Percentiles rank a stretch among this genome's conserved stretches.
Evolutionary conservation across 2,888 invertebrate species (phyloP).

Genomic region (Endotricha flammealis): DNA sequence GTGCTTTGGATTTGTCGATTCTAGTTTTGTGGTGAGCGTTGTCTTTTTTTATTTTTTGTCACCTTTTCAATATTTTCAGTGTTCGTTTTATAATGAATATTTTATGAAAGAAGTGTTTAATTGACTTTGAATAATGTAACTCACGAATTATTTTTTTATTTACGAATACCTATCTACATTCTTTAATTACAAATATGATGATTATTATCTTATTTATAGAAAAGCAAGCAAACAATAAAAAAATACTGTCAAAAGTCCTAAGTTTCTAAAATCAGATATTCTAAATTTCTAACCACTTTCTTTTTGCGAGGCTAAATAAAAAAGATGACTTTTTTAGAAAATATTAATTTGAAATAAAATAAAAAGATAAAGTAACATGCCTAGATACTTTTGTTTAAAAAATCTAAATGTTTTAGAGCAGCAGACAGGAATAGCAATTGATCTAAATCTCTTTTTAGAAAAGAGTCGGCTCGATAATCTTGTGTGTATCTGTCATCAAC

Average conservation of each 20-base stretch:
- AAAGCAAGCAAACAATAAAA: too few species aligned
- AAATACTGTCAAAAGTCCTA: too few species aligned
- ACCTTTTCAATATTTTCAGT: too few species aligned
- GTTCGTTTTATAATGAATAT: too few species aligned
- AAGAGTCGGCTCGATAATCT: conserved; percentile 1
- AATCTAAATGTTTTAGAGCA: not conserved
- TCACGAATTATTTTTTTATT: too few species aligned
- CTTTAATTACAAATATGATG: too few species aligned
- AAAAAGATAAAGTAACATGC: too few species aligned
- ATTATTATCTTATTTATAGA: too few species aligned
- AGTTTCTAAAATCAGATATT: not conserved
- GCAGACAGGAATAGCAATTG: conserved; percentile 3
- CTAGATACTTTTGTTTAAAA: not conserved
- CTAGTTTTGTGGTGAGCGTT: not conserved
- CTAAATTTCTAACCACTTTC: conserved; percentile 5
- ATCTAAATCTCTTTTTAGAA: conserved; percentile 6
- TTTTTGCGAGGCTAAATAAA: not conserved
- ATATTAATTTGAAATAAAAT: too few species aligned
- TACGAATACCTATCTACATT: too few species aligned
- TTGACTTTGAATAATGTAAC: too few species aligned
- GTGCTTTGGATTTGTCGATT: not conserved
- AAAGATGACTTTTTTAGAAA: conserved; percentile 13
- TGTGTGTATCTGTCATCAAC: conserved; percentile 4
- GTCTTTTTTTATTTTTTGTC: not conserved
- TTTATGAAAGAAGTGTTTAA: too few species aligned